Evolutionary conservation across 2,113 vertebrate genomes (phyloP), one percentile per base, ranked within the genome.

Genomic region (Pelecanus crispus): DNA sequence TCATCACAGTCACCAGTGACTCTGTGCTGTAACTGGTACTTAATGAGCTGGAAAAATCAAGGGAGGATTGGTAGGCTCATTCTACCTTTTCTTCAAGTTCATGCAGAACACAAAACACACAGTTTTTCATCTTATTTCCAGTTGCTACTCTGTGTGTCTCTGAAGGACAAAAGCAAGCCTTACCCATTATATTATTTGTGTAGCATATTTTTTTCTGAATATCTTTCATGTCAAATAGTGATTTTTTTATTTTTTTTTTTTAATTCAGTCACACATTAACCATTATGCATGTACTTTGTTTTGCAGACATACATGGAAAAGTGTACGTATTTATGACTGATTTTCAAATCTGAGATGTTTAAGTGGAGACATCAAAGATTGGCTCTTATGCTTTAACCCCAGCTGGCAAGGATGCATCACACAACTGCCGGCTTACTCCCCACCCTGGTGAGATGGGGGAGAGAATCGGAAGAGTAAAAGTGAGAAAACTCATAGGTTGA

Each of bases 1-100:
- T 86, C 90, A 89, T 38, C 36, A n/a, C 6, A 19, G 68, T 80
- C 31, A 55, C 70, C 66, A 40, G 45, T 18, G 38, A 52, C 31
- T 83, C 31, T 77, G 9, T 21, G 31, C 61, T 73, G 80, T 78
- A 92, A 79, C 79, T 87, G 55, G 52, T 59, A 91, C 19, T 82
- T 94, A 95, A 95, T 28, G n/a, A 62, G 49, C 87, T 87, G 92
- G 88, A 96, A 96, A 95, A 81, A 49, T 29, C 15, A 15, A 88
- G 38, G 10, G 22, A 84, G 62, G 34, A 78, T 65, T 80, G 25
- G 59, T 74, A 75, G 22, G 4, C 28, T 90, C 6, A 28, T n/a
- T 78, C 45, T 75, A 72, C 24, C 4, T 80, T 63, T 56, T 88
- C 55, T 85, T 91, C 85, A 79, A 42, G 59, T 87, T 94, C 71